Percentiles rank a stretch among this genome's conserved stretches.
Evolutionary conservation across 2,113 vertebrate species (phyloP).

Genomic region (Bettongia penicillata): DNA sequence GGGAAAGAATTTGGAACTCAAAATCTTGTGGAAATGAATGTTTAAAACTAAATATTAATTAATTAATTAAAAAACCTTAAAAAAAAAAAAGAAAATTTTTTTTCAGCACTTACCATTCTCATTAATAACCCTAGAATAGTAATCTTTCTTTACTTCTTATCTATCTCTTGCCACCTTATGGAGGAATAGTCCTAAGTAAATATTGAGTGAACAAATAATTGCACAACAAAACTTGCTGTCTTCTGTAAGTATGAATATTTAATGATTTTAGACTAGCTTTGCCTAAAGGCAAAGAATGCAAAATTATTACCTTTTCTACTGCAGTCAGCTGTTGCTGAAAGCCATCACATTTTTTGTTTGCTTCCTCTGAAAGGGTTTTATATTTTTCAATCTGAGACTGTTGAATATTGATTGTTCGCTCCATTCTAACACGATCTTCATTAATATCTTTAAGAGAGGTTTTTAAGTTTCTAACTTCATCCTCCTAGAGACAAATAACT

Average conservation of each 20-base stretch:
- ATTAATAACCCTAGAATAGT: background rate
- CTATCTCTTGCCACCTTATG: background rate
- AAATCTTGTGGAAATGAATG: too few species aligned
- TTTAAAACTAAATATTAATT: too few species aligned
- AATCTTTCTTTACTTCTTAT: background rate
- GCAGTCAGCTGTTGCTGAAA: constrained; percentile 88
- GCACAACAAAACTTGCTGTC: background rate
- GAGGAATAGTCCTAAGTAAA: background rate
- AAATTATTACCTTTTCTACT: constrained; percentile 87
- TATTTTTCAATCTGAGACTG: constrained; percentile 92
- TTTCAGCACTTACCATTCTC: background rate
- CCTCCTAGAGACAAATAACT: constrained; percentile 85
- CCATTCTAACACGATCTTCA: constrained; percentile 88
- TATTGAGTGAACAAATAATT: constrained; percentile 35
- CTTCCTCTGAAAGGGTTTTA: constrained; percentile 88
- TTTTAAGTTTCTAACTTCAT: constrained; percentile 88
- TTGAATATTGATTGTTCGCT: constrained; percentile 86
- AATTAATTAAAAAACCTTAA: too few species aligned
- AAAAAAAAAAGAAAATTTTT: background rate
- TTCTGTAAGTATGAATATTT: background rate
- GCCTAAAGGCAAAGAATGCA: constrained; percentile 14
- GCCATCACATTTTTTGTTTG: constrained; percentile 85
- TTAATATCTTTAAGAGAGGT: constrained; percentile 87
- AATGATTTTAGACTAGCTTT: background rate
- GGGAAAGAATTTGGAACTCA: too few species aligned